A percentile compares a stretch with the other conserved stretches of the same genome.
These are phyloP conservation scores for Xylocopa sonorina DNA, from an alignment of 1,140 invertebrate genomes.

Conservation along the genomic window DNA sequence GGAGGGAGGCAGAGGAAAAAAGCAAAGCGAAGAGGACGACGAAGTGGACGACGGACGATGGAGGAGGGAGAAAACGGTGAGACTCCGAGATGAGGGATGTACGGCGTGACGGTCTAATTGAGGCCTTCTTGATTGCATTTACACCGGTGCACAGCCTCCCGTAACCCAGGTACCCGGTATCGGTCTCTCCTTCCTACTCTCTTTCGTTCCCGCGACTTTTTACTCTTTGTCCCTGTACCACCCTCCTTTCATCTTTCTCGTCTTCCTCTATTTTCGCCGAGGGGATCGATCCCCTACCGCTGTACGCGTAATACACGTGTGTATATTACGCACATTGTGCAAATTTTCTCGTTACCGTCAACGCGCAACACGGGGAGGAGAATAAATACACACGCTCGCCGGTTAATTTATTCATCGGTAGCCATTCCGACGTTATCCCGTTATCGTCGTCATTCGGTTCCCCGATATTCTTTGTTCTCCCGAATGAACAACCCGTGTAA, in stretches of 20 bases:
- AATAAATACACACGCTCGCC: not conserved
- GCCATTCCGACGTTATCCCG: conserved; percentile 2
- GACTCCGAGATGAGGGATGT: conserved; percentile 75
- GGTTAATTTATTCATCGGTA: conserved; percentile 26
- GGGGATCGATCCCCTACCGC: not conserved
- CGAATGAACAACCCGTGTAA: conserved; percentile 59
- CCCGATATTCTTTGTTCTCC: conserved; percentile 50
- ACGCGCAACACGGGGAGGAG: conserved; percentile 6
- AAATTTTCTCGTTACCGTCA: conserved; percentile 30
- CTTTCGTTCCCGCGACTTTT: not conserved
- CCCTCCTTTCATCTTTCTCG: not conserved
- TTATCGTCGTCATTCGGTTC: conserved; percentile 51
- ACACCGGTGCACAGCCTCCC: conserved; percentile 74
- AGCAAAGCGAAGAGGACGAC: conserved; percentile 7
- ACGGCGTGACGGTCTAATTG: conserved; percentile 79
- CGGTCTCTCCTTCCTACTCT: conserved; percentile 30
- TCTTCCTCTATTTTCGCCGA: not conserved
- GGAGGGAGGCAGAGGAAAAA: not conserved
- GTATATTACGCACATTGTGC: conserved; percentile 19
- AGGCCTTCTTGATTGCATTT: conserved; percentile 79
- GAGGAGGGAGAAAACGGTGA: conserved; percentile 28
- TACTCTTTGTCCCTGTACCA: not conserved
- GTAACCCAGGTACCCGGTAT: conserved; percentile 67
- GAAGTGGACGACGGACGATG: not conserved
- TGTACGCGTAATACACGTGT: not conserved